Percentiles rank a stretch among this genome's conserved stretches.
phyloP scores from a whole-genome alignment of 1,140 invertebrate species.

The Aporrectodea caliginosa region DNA sequence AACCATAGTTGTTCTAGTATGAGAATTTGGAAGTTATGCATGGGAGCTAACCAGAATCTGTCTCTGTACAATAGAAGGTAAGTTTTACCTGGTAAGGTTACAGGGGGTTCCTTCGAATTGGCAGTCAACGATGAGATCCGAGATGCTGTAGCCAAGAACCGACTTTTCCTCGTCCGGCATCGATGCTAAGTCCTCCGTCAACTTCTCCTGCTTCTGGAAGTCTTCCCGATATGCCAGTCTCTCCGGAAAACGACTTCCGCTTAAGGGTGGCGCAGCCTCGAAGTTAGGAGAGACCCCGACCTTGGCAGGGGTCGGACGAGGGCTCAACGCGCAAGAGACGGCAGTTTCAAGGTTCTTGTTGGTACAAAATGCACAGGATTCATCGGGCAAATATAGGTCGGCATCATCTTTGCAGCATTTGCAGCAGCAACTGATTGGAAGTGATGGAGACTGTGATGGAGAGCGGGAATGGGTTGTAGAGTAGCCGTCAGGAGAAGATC shows the following conservation, averaged over 20 bases:
- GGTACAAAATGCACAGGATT: neutral
- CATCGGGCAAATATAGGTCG: neutral
- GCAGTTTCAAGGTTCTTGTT: neutral
- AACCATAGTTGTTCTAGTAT: no score
- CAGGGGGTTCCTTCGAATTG: neutral
- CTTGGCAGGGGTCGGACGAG: neutral
- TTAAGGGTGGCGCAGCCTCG: neutral
- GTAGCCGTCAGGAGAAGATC: neutral
- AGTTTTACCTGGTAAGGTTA: neutral
- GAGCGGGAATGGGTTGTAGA: neutral
- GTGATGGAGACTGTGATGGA: neutral
- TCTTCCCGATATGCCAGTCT: neutral
- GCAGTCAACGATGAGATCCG: constrained; percentile 12
- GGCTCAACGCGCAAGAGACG: neutral
- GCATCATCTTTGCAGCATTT: neutral
- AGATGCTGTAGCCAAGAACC: neutral
- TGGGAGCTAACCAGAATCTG: neutral
- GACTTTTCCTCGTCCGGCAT: neutral
- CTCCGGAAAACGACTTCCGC: neutral
- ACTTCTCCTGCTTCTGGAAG: constrained; percentile 8
- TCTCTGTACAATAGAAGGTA: neutral
- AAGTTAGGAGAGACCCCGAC: neutral
- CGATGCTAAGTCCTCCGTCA: neutral
- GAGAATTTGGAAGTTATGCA: no score
- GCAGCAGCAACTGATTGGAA: neutral